Base-by-base conservation (phyloP, 1,140 invertebrate genomes). In the Theocolax elegans region DNA sequence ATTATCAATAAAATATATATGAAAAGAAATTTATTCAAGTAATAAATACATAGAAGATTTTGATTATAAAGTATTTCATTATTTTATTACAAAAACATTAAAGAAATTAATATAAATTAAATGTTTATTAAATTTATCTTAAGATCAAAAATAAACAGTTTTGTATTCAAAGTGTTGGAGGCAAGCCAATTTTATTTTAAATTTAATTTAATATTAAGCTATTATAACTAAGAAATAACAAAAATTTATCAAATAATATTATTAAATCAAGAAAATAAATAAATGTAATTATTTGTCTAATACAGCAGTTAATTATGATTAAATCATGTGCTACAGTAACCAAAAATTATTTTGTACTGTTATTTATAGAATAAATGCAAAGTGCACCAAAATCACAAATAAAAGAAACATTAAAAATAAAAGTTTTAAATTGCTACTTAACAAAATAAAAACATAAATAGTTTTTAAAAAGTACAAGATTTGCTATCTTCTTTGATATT, bases 181-280 rank as follows among this genome's bases (percentile, higher is more conserved):
- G 15, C 9, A 46, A 35, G 38, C 53, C 64, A 67, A 67, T 31
- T 58, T 67, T 58, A 67, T 67, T 67, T 67, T 67, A 44, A 10
- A n/a, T 58, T 67, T 58, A 19, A 56, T 67, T 46, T 48, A 23
- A 56, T 58, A 29, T 15, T 0, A 48, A 44, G 46, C 17, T 46
- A 7, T 35, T 19, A n/a, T 27, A 23, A 31, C 54, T 29, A 9
- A 51, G 29, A 9, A 10, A 38, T 27, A 51, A 29, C 42, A 66
- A 42, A n/a, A n/a, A n/a, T n/a, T 58, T 46, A 31, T 12, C n/a
- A 42, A 58, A 42, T n/a, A n/a, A 58, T 53, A n/a, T 29, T 7
- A n/a, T n/a, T n/a, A n/a, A n/a, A n/a, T n/a, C n/a, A n/a, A n/a
- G n/a, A n/a, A n/a, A n/a, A n/a, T n/a, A n/a, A n/a, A n/a, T n/a